phyloP scores from a whole-genome alignment of 2,888 invertebrate genomes.

The Lepidocyrtoides sp. region DNA sequence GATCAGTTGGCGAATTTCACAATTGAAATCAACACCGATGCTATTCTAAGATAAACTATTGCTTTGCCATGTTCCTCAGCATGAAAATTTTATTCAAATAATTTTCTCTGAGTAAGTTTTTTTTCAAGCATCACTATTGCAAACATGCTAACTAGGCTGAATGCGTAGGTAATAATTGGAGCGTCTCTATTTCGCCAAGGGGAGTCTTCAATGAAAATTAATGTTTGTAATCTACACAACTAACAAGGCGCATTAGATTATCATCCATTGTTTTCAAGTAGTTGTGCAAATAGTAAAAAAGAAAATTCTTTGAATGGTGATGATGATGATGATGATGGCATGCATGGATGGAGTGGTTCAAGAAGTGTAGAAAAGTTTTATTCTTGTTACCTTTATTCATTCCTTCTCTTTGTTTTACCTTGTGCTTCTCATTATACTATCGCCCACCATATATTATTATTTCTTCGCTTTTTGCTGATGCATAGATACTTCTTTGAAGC shows the following conservation, averaged over 20 bases:
- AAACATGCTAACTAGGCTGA: not conserved
- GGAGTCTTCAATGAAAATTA: constrained; percentile 47
- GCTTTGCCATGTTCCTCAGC: not conserved
- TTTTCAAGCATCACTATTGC: not conserved
- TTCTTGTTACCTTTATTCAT: not conserved
- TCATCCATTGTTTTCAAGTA: constrained; percentile 37
- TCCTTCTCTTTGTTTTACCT: constrained; percentile 22
- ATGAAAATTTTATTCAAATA: constrained; percentile 11
- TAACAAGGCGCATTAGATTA: constrained; percentile 18
- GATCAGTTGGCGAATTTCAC: constrained; percentile 56
- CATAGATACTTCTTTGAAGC: not conserved
- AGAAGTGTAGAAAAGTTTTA: not conserved
- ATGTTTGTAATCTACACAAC: constrained; percentile 38
- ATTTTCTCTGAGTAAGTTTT: not conserved
- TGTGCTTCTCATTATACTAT: not conserved
- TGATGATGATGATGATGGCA: not conserved
- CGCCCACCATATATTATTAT: not conserved
- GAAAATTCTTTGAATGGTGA: not conserved
- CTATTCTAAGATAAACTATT: not conserved
- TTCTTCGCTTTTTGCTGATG: not conserved
- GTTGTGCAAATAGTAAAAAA: not conserved
- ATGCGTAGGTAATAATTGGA: constrained; percentile 17
- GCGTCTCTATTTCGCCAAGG: constrained; percentile 33
- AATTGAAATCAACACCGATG: not conserved
- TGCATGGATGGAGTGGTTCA: not conserved